A percentile compares a stretch with the other conserved stretches of the same genome.
phyloP scores from a whole-genome alignment of 2,113 vertebrate species.

The Nestor notabilis region DNA sequence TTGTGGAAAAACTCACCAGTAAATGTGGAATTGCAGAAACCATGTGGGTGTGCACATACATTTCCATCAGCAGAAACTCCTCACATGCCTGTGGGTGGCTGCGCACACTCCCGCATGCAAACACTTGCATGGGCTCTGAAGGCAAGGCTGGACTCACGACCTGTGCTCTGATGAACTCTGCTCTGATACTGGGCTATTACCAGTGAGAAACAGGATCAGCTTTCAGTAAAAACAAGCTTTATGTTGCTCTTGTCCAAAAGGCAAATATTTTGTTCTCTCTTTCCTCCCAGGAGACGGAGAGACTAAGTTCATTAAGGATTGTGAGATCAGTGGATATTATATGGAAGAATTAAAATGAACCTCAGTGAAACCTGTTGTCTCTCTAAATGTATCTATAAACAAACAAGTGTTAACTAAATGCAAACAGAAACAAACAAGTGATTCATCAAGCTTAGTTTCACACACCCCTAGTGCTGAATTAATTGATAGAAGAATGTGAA shows the following conservation, averaged over 20 bases:
- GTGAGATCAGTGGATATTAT: neutral
- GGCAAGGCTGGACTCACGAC: neutral
- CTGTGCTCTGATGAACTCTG: neutral
- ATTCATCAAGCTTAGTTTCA: neutral
- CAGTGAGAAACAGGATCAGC: neutral
- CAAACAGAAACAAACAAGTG: neutral
- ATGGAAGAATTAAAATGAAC: neutral
- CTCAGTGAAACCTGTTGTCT: neutral
- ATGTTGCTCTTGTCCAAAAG: neutral
- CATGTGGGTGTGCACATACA: conserved; percentile 8
- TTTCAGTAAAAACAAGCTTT: neutral
- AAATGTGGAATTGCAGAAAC: neutral
- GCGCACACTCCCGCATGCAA: neutral
- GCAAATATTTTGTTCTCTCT: conserved; percentile 12
- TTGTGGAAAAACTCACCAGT: neutral
- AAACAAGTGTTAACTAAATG: neutral
- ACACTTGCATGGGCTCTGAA: neutral
- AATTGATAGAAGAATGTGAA: neutral
- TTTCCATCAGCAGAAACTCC: conserved; percentile 4
- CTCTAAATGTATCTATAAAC: neutral
- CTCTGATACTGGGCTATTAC: neutral
- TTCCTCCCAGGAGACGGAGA: neutral
- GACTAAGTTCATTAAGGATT: neutral
- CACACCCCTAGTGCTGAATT: neutral
- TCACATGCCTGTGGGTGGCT: neutral